Evolutionary conservation across 2,888 invertebrate species (phyloP).

Genomic region (Pseudolycoriella hygida): DNA sequence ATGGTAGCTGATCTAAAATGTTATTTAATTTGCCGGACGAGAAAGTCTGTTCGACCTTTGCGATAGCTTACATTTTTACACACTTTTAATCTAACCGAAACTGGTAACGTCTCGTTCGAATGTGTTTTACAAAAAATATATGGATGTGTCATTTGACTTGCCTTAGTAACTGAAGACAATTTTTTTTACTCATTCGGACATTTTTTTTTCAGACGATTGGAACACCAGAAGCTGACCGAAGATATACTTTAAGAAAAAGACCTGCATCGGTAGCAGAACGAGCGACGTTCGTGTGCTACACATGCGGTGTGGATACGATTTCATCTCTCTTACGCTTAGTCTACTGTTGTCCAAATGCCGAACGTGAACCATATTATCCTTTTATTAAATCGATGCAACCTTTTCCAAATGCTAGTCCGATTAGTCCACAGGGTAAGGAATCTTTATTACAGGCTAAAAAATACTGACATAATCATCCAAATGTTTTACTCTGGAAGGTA

Average conservation of each 20-base stretch:
- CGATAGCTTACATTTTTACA: no score
- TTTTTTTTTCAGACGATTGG: constrained; percentile 38
- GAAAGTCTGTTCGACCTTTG: no score
- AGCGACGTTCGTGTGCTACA: constrained; percentile 73
- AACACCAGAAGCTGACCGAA: constrained; percentile 57
- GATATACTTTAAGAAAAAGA: constrained; percentile 63
- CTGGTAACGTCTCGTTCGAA: no score
- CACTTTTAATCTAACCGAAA: no score
- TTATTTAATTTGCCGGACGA: no score
- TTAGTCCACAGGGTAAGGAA: constrained; percentile 67
- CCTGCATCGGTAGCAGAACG: constrained; percentile 43
- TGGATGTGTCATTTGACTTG: no score
- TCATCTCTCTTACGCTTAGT: constrained; percentile 64
- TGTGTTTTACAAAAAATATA: no score
- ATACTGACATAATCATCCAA: no score
- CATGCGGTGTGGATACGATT: constrained; percentile 66
- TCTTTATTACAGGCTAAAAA: no score
- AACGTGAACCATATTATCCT: constrained; percentile 78
- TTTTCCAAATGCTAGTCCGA: constrained; percentile 71
- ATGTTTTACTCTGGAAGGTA: constrained; percentile 30
- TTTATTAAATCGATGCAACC: constrained; percentile 67
- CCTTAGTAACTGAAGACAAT: background rate
- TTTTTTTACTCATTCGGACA: background rate
- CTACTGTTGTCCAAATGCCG: constrained; percentile 69
- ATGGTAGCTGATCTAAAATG: no score